These are phyloP conservation scores for Acanthornis magna DNA, from an alignment of 2,797 vertebrate genomes.

Conservation along the genomic window DNA sequence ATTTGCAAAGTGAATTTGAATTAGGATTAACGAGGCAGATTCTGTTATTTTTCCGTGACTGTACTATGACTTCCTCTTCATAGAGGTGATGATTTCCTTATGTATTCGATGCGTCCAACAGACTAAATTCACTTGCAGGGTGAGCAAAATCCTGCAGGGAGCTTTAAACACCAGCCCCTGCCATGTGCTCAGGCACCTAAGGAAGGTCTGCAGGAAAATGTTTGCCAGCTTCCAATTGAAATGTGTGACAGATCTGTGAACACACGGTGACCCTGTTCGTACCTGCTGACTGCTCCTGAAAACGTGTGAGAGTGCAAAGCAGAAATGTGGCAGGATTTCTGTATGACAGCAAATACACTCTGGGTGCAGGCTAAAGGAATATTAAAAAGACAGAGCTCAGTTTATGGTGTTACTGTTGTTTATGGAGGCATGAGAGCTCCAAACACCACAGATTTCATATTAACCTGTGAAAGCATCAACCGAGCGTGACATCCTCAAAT, in stretches of 20 bases:
- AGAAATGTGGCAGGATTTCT: not conserved
- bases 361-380: not conserved
- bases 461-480: not conserved
- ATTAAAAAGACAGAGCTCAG: not conserved
- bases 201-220: not conserved
- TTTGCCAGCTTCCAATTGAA: not conserved
- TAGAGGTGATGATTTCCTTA: not conserved
- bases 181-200: not conserved
- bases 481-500: not conserved
- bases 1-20: not conserved
- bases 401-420: fast-evolving
- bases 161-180: not conserved
- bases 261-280: not conserved
- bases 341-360: not conserved
- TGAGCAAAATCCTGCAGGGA: not conserved
- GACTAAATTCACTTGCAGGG: not conserved
- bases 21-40: not conserved
- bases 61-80: not conserved
- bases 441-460: not conserved
- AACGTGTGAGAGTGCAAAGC: not conserved
- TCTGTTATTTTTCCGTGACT: not conserved
- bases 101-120: not conserved
- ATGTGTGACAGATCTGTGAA: not conserved
- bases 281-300: not conserved
- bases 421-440: fast-evolving